Conservation (phyloP, 2,797 vertebrate species). For the Cygnus olor region DNA sequence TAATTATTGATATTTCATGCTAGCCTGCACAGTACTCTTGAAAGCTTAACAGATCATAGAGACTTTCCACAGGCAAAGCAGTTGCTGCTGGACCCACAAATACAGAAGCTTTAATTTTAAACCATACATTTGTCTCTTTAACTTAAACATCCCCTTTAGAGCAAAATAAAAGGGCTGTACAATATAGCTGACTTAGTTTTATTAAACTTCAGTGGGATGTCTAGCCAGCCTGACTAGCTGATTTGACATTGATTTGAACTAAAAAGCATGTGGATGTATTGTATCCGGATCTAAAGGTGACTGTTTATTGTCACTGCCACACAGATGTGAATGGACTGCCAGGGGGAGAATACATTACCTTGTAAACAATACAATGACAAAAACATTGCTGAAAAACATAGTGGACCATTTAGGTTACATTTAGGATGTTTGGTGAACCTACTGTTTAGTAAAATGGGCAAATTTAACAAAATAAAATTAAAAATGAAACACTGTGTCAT, state of each 20-base stretch:
- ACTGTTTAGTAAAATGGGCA: background rate
- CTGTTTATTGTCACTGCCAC: background rate
- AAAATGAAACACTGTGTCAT: background rate
- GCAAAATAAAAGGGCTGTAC: background rate
- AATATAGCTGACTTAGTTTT: background rate
- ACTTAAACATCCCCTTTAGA: background rate
- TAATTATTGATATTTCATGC: background rate
- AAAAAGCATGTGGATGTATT: constrained; percentile 9
- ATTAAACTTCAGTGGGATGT: background rate
- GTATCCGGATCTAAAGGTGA: background rate
- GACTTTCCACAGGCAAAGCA: background rate
- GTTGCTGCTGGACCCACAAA: background rate
- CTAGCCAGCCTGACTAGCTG: background rate
- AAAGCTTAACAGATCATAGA: background rate
- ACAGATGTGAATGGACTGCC: background rate
- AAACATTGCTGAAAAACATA: background rate
- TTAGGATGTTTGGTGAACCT: background rate
- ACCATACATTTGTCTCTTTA: background rate
- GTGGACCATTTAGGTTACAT: background rate
- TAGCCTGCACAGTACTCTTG: background rate
- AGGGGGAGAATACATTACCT: background rate
- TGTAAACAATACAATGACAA: background rate
- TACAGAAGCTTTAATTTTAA: background rate
- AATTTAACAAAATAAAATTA: background rate
- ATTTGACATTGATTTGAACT: background rate